Base-by-base conservation (phyloP, 1,140 invertebrate species). In the Bilobella aurantiaca region DNA sequence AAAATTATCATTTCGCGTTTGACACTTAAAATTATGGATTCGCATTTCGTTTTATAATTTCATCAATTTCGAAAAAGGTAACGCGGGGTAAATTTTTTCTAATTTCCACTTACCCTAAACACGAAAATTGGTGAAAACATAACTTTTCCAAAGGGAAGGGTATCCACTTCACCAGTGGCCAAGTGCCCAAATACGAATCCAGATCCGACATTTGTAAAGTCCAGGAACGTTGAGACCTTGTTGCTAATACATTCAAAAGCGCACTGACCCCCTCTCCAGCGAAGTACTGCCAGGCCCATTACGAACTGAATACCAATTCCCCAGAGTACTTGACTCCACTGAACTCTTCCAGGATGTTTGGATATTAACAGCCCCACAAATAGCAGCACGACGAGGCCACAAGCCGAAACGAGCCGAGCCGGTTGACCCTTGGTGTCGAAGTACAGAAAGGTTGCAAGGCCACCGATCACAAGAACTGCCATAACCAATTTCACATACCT, bases 231-330 rank as follows among this genome's bases (percentile, higher is more conserved):
- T 30, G 42, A 37, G 5, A 88, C 84, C 78, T 88, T 88, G 65
- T 88, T 79, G 1, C 91, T 89, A 32, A 94, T 75, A 75, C 91
- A 96, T 67, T 86, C 75, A 63, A 96, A 87, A 21, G 90, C 83
- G 0, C 79, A 74, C 60, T 87, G 81, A 0, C 94, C 94, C 34
- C 85, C 78, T 1, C 82, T 73, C 86, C 90, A 96, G 70, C 90
- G 82, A 57, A 98, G 86, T 62, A 92, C 90, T 1, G 96, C 67
- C 0, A 97, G 70, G 0, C 90, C 95, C 65, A 98, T 85, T 0
- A 85, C 49, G 73, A 96, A 91, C 80, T 98, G 95, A 8, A 96
- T 76, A 0, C 84, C 79, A 1, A 95, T 75, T 0, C 93, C 95
- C 74, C 84, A 87, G 16, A 87, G 73, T 0, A 96, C 87, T 0